Percentiles rank a stretch among this genome's conserved stretches.
phyloP scores from a whole-genome alignment of 2,888 invertebrate species.

The Lypha dubia region DNA sequence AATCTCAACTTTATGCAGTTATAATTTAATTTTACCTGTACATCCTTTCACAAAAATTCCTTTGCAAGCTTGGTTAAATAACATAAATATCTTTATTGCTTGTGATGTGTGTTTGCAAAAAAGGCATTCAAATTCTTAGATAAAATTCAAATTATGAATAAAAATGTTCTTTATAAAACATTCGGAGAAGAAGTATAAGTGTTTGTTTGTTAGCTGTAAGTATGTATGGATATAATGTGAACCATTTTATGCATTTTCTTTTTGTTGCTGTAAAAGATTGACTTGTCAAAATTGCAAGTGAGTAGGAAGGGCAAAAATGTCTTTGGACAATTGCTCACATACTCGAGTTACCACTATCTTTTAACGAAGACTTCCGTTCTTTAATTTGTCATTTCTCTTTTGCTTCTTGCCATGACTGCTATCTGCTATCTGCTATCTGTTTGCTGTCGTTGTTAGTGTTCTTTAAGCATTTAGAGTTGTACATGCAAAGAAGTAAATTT shows the following conservation, averaged over 20 bases:
- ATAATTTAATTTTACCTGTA: too few species aligned
- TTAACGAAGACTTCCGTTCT: constrained; percentile 37
- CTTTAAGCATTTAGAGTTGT: constrained; percentile 21
- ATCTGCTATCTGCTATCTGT: constrained; percentile 19
- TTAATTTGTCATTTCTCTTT: not conserved
- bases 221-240: constrained; percentile 46
- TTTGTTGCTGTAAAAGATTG: constrained; percentile 43
- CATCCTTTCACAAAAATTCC: not conserved
- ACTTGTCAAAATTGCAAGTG: constrained; percentile 63
- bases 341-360: constrained; percentile 7
- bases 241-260: not conserved
- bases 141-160: constrained; percentile 63
- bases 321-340: constrained; percentile 59
- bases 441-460: not conserved
- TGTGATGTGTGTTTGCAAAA: not conserved
- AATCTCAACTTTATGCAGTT: too few species aligned
- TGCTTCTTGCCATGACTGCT: not conserved
- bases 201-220: constrained; percentile 25
- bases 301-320: constrained; percentile 30
- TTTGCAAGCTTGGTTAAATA: constrained; percentile 1
- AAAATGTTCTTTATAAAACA: constrained; percentile 34
- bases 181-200: constrained; percentile 14
- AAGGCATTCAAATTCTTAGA: constrained; percentile 28
- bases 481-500: constrained; percentile 61
- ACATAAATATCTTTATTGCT: constrained; percentile 20